These are phyloP conservation scores for Sciurus carolinensis DNA, from an alignment of 2,797 vertebrate genomes.

Conservation along the genomic window DNA sequence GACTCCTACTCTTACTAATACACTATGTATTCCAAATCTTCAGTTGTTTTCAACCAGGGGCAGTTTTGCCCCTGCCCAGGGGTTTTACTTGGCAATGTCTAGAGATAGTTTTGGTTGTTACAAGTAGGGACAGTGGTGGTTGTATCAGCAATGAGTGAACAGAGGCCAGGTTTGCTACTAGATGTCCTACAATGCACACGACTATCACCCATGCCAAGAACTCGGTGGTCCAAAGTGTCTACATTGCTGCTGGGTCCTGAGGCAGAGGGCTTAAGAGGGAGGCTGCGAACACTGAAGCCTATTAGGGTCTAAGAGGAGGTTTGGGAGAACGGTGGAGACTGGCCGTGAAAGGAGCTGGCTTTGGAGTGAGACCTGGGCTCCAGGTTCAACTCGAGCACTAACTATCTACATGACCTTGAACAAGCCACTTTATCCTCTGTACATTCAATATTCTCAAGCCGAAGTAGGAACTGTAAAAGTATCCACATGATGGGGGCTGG, in stretches of 20 bases:
- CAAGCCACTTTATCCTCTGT: not conserved
- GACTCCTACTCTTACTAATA: not conserved
- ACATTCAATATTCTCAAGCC: not conserved
- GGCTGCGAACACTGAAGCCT: not conserved
- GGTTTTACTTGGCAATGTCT: not conserved
- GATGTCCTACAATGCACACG: no score
- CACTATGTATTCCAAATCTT: not conserved
- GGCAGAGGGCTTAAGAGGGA: not conserved
- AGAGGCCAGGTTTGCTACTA: not conserved
- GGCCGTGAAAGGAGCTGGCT: not conserved
- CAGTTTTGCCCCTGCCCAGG: not conserved
- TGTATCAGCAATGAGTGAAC: not conserved
- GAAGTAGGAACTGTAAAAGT: not conserved
- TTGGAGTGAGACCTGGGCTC: not conserved
- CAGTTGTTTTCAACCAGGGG: not conserved
- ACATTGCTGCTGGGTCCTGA: not conserved
- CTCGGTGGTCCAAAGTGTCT: not conserved
- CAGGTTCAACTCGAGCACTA: not conserved
- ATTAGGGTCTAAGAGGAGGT: not conserved
- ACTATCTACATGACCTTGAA: not conserved
- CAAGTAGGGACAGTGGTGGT: not conserved
- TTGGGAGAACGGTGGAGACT: not conserved
- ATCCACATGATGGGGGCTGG: not conserved
- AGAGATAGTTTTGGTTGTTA: not conserved
- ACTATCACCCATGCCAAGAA: not conserved